Evolutionary conservation across 2,888 invertebrate species (phyloP).

Genomic region (Phyllotreta striolata): DNA sequence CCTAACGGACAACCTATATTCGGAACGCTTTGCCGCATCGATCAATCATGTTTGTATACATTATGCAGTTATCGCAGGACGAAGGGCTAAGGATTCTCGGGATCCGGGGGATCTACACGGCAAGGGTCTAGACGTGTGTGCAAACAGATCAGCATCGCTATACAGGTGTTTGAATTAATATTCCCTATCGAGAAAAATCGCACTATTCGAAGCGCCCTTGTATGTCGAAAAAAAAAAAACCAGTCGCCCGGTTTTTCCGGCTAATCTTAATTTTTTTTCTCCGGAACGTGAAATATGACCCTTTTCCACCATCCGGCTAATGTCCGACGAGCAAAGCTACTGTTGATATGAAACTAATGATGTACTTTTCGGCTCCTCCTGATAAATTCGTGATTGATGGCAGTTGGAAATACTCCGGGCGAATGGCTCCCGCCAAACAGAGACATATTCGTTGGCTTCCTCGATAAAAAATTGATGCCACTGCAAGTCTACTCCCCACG

Average conservation of each 20-base stretch:
- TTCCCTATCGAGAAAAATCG: no score
- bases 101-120: constrained; percentile 3
- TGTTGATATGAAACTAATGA: constrained; percentile 59
- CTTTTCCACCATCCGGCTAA: constrained; percentile 47
- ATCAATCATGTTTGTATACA: constrained; percentile 44
- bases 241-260: constrained; percentile 11
- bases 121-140: constrained; percentile 9
- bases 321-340: constrained; percentile 51
- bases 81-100: constrained; percentile 29
- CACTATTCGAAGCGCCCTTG: neutral
- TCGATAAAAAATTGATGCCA: constrained; percentile 10
- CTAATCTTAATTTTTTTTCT: constrained; percentile 32
- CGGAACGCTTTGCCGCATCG: constrained; percentile 31
- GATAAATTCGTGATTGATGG: constrained; percentile 59
- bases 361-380: constrained; percentile 55
- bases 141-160: constrained; percentile 5
- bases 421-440: constrained; percentile 41
- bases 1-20: constrained; percentile 5
- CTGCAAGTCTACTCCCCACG: neutral
- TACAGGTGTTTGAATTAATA: constrained; percentile 3
- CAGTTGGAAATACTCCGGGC: constrained; percentile 38
- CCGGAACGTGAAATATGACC: constrained; percentile 49
- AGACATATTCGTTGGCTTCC: constrained; percentile 42
- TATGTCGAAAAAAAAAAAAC: neutral
- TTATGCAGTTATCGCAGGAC: constrained; percentile 41